Percentiles rank a stretch among this genome's conserved stretches.
phyloP scores from a whole-genome alignment of 2,888 invertebrate genomes.

The Linhomoeus sp. region DNA sequence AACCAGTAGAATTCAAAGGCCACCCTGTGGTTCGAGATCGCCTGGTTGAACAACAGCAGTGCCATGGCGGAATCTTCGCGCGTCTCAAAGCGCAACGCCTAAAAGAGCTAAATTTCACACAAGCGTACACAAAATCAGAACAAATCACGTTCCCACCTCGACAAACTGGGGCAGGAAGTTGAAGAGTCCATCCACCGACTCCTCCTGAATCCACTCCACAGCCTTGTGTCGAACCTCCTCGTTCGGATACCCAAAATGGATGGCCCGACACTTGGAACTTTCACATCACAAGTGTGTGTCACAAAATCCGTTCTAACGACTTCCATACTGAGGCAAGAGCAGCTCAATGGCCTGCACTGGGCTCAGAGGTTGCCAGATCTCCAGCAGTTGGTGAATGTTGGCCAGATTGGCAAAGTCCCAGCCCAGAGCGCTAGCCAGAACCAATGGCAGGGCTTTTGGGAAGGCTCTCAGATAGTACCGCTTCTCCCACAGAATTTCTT shows the following conservation, averaged over 20 bases:
- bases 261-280: no score
- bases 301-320: no score
- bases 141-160: constrained; percentile 34
- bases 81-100: constrained; percentile 50
- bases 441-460: constrained; percentile 28
- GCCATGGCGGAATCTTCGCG: constrained; percentile 68
- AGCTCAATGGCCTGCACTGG: constrained; percentile 66
- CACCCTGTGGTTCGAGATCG: constrained; percentile 64
- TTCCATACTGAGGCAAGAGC: constrained; percentile 68
- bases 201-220: no score
- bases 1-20: constrained; percentile 86
- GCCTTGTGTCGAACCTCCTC: no score
- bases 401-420: constrained; percentile 75
- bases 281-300: no score
- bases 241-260: no score
- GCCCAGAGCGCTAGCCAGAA: constrained; percentile 31
- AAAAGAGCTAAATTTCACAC: constrained; percentile 47
- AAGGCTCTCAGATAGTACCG: constrained; percentile 27
- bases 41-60: constrained; percentile 55
- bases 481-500: constrained; percentile 31
- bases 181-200: no score
- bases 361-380: constrained; percentile 53
- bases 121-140: neutral
- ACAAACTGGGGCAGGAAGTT: constrained; percentile 80
- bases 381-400: constrained; percentile 65